These are phyloP conservation scores for Urosaurus nigricauda DNA, from an alignment of 2,797 vertebrate species.

Conservation along the genomic window DNA sequence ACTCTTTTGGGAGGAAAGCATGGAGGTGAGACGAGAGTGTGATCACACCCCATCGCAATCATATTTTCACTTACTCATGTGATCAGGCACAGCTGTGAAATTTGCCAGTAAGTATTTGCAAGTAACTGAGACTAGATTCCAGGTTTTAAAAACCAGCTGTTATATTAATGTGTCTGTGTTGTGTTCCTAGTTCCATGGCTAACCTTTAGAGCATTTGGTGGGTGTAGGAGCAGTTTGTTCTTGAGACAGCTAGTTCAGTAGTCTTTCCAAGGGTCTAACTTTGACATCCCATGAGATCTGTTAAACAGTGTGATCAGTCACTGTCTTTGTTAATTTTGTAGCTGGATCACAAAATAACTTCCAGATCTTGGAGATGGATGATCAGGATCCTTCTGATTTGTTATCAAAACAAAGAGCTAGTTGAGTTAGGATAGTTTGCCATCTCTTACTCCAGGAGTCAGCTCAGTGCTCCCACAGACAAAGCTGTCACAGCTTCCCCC, in stretches of 20 bases:
- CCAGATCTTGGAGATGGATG: background rate
- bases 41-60: constrained; percentile 65
- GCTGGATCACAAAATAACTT: background rate
- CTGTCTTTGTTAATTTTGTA: background rate
- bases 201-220: constrained; percentile 19
- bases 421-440: background rate
- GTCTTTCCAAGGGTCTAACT: constrained; percentile 44
- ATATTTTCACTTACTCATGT: constrained; percentile 73
- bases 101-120: constrained; percentile 71
- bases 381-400: background rate
- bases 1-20: constrained; percentile 53
- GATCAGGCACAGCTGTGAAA: constrained; percentile 68
- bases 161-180: constrained; percentile 53
- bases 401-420: background rate
- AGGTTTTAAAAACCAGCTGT: constrained; percentile 66
- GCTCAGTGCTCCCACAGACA: background rate
- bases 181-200: constrained; percentile 60
- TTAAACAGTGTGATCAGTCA: background rate
- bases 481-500: background rate
- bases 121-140: constrained; percentile 61
- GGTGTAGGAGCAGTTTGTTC: constrained; percentile 8
- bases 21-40: constrained; percentile 61
- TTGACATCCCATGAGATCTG: background rate
- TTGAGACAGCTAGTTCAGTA: constrained; percentile 45
- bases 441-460: background rate